These are phyloP conservation scores for Kradibia gibbosae DNA, from an alignment of 1,140 invertebrate genomes.

Conservation along the genomic window DNA sequence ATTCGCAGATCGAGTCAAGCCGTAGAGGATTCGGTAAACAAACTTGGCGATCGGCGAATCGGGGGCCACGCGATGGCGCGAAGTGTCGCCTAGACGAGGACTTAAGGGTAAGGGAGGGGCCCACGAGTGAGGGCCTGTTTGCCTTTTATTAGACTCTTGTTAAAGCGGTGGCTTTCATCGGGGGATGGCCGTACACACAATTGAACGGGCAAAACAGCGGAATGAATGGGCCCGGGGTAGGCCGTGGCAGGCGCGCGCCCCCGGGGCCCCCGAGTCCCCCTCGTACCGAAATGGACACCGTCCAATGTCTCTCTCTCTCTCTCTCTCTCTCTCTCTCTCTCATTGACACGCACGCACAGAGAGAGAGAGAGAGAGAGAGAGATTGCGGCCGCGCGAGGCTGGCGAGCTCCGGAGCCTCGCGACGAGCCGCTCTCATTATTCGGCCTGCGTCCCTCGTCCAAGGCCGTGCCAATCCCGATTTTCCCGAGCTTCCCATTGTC, in stretches of 20 bases:
- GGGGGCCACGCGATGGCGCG: no score
- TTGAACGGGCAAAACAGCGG: conserved; percentile 72
- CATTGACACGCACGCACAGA: no score
- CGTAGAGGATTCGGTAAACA: not conserved
- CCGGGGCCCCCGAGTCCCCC: conserved; percentile 22
- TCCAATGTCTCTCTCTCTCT: conserved; percentile 61
- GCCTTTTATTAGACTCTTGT: conserved; percentile 74
- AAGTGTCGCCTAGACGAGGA: not conserved
- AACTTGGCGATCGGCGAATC: no score
- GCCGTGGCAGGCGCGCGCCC: conserved; percentile 45
- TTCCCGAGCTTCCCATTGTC: not conserved
- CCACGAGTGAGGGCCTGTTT: conserved; percentile 61
- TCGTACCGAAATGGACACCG: conserved; percentile 66
- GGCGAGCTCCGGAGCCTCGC: conserved; percentile 43
- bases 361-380: no score
- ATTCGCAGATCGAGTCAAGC: not conserved
- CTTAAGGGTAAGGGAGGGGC: not conserved
- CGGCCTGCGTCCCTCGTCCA: not conserved
- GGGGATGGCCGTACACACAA: conserved; percentile 69
- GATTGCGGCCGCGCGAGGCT: no score
- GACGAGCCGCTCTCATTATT: not conserved
- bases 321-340: no score
- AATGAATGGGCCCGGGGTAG: conserved; percentile 64
- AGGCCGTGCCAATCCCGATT: not conserved
- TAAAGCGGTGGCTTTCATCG: conserved; percentile 61